Evolutionary conservation across 2,113 vertebrate species (phyloP), one percentile per base, ranked within the genome.

Genomic region (Cryptomyrus ogoouensis): DNA sequence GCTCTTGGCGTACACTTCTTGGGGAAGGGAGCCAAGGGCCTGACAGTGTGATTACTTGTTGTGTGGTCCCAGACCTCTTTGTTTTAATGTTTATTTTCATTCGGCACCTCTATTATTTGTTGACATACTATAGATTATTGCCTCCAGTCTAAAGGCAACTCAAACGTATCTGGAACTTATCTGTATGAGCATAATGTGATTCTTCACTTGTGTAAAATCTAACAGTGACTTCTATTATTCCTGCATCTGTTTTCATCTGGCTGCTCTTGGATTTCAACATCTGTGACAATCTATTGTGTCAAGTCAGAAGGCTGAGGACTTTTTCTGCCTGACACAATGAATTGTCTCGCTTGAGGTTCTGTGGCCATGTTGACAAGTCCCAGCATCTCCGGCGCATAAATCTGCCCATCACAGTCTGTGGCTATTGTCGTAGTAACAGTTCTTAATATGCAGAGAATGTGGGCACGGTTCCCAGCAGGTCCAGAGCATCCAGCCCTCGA

Each of bases 371-470:
- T 31, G 56, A 88, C 31, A 62, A 88, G 87, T 24, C 47, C 87
- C 87, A 24, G 35, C 56, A 88, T 87, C 24, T 53, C 49, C 10
- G 46, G 39, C 17, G 85, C n/a, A 87, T 53, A 87, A 50, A 53
- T 31, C 31, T 47, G 39, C 88, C 44, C n/a, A 66, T 89, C 47
- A 74, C 31, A n/a, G 12, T 83, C 62, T 19, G 74, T 42, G 19
- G 80, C 42, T 83, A 86, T 62, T 31, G 15, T 84, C n/a, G 56
- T 70, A 52, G 46, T 90, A 90, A 87, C 84, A 35, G 27, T 87
- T 31, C 31, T 52, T 66, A 21, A 87, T 52, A 50, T 47, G 42
- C 46, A 74, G 46, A 9, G 19, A 66, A 86, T 31, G 56, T 74
- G 53, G 21, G 27, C 53, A 19, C 27, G 0, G 8, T 83, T 80